A percentile compares a stretch with the other conserved stretches of the same genome.
These are phyloP conservation scores for Zosterops pallidus DNA, from an alignment of 2,113 vertebrate species.

Conservation along the genomic window DNA sequence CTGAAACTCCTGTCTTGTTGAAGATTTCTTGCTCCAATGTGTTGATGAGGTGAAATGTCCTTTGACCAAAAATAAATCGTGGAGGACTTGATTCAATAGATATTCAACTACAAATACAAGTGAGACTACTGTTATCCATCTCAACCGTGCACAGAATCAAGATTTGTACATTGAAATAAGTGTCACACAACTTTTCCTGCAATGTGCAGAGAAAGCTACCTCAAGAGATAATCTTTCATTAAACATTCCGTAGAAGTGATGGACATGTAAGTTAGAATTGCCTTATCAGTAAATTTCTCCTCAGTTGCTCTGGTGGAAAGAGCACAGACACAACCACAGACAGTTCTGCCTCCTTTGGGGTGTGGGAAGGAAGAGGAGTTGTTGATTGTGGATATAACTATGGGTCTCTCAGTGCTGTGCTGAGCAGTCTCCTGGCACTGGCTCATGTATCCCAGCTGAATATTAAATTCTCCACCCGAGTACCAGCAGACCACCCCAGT, in stretches of 20 bases:
- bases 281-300: background rate
- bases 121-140: rapidly evolving
- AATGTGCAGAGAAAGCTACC: background rate
- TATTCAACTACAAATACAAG: background rate
- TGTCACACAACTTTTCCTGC: background rate
- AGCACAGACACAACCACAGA: background rate
- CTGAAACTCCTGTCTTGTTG: background rate
- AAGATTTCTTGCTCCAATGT: background rate
- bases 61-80: background rate
- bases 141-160: background rate
- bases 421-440: background rate
- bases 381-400: rapidly evolving
- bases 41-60: background rate
- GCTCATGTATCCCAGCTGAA: rapidly evolving
- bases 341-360: background rate
- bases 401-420: background rate
- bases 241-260: background rate
- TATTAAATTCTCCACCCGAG: rapidly evolving
- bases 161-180: background rate
- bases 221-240: background rate
- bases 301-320: background rate
- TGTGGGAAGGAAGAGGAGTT: background rate
- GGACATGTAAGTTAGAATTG: background rate
- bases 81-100: background rate
- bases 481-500: background rate